phyloP scores from a whole-genome alignment of 2,888 invertebrate genomes.

The Caenorhabditis sp. region DNA sequence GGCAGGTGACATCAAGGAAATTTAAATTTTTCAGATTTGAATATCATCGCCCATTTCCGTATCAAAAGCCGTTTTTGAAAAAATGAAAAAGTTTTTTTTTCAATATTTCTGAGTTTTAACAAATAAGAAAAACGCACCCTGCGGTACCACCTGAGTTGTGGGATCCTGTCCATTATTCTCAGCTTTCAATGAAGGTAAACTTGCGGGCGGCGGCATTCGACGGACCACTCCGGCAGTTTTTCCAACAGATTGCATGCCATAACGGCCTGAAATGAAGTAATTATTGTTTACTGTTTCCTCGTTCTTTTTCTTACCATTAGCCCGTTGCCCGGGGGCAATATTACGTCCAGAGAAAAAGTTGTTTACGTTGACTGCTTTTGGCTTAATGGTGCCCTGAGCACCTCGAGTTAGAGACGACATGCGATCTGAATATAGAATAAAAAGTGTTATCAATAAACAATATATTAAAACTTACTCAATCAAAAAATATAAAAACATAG shows the following conservation, averaged over 20 bases:
- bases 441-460: not conserved
- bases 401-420: slow-evolving; percentile 58
- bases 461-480: slow-evolving; percentile 25
- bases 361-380: slow-evolving; percentile 66
- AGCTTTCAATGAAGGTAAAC: slow-evolving; percentile 97
- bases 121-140: slow-evolving; percentile 75
- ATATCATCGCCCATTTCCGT: no score
- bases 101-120: no score
- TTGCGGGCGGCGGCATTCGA: slow-evolving; percentile 89
- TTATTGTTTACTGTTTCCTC: not conserved
- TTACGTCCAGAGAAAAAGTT: slow-evolving; percentile 64
- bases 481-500: slow-evolving; percentile 40
- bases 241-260: slow-evolving; percentile 96
- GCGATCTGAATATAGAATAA: slow-evolving; percentile 34
- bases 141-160: slow-evolving; percentile 81
- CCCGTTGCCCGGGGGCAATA: slow-evolving; percentile 51
- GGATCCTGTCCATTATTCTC: slow-evolving; percentile 83
- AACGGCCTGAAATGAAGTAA: slow-evolving; percentile 78
- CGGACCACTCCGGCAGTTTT: slow-evolving; percentile 93
- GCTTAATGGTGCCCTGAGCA: slow-evolving; percentile 66
- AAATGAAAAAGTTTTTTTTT: no score
- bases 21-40: no score
- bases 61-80: no score
- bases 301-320: slow-evolving; percentile 43
- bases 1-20: no score